These are phyloP conservation scores for Macrophya annulata DNA, from an alignment of 2,888 invertebrate genomes.

Conservation along the genomic window DNA sequence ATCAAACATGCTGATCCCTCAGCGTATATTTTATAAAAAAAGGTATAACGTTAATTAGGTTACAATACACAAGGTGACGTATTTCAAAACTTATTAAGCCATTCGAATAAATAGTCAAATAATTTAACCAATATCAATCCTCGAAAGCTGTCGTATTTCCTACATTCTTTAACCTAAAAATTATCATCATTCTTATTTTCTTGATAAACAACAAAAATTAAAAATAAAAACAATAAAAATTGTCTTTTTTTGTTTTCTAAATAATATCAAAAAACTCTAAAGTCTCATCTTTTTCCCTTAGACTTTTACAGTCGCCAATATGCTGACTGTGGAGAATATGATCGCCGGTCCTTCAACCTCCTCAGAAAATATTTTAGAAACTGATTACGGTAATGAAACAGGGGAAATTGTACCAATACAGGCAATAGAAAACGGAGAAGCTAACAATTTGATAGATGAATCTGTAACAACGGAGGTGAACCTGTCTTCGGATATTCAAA, in stretches of 20 bases:
- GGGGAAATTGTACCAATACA: not conserved
- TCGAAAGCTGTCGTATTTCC: not conserved
- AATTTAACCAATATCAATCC: not conserved
- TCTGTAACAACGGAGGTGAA: conserved; percentile 26
- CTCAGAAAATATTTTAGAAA: not conserved
- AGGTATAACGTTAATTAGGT: not conserved
- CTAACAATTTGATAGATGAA: not conserved
- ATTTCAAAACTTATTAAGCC: not conserved
- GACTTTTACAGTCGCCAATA: not conserved
- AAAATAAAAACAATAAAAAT: too few relatives aligned
- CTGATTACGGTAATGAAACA: not conserved
- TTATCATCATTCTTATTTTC: too few relatives aligned
- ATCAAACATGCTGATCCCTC: not conserved
- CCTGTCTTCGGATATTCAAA: conserved; percentile 51
- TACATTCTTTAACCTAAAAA: not conserved
- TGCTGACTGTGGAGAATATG: conserved; percentile 3
- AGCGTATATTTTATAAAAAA: not conserved
- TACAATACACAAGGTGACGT: not conserved
- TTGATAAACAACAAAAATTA: too few relatives aligned
- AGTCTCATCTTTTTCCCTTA: not conserved
- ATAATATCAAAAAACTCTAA: not conserved
- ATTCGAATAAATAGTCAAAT: not conserved
- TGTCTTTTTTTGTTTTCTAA: not conserved
- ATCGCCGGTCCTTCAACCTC: not conserved
- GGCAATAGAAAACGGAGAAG: not conserved